Evolutionary conservation across 2,113 vertebrate species (phyloP), one percentile per base, ranked within the genome.

Genomic region (Cyrtonyx montezumae): DNA sequence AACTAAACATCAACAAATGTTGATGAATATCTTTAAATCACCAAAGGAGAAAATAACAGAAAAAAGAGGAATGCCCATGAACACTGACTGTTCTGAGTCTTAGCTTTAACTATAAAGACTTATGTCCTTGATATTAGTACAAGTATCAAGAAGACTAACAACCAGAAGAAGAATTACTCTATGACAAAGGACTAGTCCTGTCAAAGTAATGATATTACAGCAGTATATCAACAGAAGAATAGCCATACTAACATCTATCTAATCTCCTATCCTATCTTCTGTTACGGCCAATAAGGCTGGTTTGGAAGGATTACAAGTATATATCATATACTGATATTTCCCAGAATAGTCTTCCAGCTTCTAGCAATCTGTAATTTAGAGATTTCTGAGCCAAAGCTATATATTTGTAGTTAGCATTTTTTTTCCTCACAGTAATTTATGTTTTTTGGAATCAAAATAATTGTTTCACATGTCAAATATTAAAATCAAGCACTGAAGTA

Each of bases 191-290:
- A 63, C 73, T 63, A 37, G 68, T 43, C 65, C 76, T 93, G 82
- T 95, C 95, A 90, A 75, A 95, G 88, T 88, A 90, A 83, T 67
- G 76, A 94, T 96, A 96, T 96, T 96, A 69, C 79, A 83, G 83
- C 85, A 90, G 82, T 96, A 76, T 70, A 96, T 96, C 96, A 96
- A 74, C 49, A 86, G 90, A 92, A 84, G 75, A 95, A 94, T 28
- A 70, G 85, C 32, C 32, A 55, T 30, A 93, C 56, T 83, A 86
- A 85, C 89, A 71, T 75, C 79, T 83, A 4, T 85, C 73, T 86
- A 63, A 90, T 61, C 76, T 65, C 71, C 65, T 36, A 78, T 1
- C 13, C 56, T 85, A 34, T 78, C 79, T 90, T 79, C 73, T 78
- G 46, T 80, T 88, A 70, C 5, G 48, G 56, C 42, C 88, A 95